Percentiles rank a stretch among this genome's conserved stretches.
phyloP scores from a whole-genome alignment of 2,113 vertebrate species.

The Chiloscyllium plagiosum region DNA sequence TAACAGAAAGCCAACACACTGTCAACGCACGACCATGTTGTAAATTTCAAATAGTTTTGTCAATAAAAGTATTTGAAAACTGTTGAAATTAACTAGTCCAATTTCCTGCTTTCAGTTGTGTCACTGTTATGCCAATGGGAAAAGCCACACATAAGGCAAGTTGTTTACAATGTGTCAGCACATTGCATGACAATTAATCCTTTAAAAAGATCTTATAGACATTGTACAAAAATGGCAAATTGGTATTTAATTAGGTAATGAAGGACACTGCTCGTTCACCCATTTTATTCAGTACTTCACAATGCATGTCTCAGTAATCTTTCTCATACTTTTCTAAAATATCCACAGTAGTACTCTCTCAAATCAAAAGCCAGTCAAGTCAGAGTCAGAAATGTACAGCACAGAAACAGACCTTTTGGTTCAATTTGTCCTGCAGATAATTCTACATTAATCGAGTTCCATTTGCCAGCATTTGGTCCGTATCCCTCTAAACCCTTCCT shows the following conservation, averaged over 20 bases:
- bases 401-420: no score
- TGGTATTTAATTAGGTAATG: not conserved
- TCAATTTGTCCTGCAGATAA: no score
- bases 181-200: not conserved
- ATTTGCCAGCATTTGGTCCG: no score
- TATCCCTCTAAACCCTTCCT: no score
- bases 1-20: not conserved
- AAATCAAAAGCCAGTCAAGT: not conserved
- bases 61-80: not conserved
- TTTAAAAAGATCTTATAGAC: not conserved
- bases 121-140: not conserved
- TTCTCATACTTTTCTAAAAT: not conserved
- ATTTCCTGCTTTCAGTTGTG: not conserved
- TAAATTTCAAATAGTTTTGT: not conserved
- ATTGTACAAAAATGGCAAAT: not conserved
- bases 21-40: no score
- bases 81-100: not conserved
- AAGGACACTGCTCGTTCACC: not conserved
- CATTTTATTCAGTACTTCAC: not conserved
- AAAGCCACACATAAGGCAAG: not conserved
- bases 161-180: not conserved
- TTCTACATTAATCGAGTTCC: no score
- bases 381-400: not conserved
- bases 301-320: not conserved
- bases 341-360: not conserved